phyloP scores from a whole-genome alignment of 2,797 vertebrate species.

The Carapus acus region DNA sequence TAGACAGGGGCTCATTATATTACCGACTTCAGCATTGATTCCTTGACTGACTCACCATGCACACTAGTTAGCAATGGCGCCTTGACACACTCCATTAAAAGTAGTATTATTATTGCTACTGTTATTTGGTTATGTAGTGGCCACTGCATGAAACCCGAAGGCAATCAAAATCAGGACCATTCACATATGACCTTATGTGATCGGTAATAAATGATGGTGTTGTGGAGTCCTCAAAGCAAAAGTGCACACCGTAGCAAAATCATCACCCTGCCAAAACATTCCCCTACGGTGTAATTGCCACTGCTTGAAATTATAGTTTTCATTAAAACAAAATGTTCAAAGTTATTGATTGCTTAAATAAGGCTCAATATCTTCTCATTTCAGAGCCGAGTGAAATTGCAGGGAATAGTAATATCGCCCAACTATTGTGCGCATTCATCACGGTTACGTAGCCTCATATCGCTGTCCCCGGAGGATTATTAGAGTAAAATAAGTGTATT shows the following conservation, averaged over 20 bases:
- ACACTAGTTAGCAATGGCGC: too few relatives aligned
- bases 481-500: slow-evolving; percentile 69
- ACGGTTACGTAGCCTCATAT: slow-evolving; percentile 59
- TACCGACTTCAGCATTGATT: too few relatives aligned
- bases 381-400: slow-evolving; percentile 71
- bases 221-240: slow-evolving; percentile 78
- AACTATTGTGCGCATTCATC: slow-evolving; percentile 70
- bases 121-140: slow-evolving; percentile 62
- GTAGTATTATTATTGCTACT: slow-evolving; percentile 41
- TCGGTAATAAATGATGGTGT: slow-evolving; percentile 78
- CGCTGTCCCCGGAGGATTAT: slow-evolving; percentile 64
- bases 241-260: slow-evolving; percentile 73
- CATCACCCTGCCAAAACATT: slow-evolving; percentile 71
- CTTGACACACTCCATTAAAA: slow-evolving; percentile 36
- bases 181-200: slow-evolving; percentile 65
- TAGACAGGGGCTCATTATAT: too few relatives aligned
- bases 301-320: slow-evolving; percentile 79
- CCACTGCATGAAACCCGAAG: slow-evolving; percentile 63
- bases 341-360: slow-evolving; percentile 81
- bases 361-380: slow-evolving; percentile 75
- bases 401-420: slow-evolving; percentile 70
- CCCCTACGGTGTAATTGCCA: slow-evolving; percentile 74
- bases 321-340: slow-evolving; percentile 78
- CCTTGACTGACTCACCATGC: too few relatives aligned
- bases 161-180: slow-evolving; percentile 72